Evolutionary conservation across 2,888 invertebrate species (phyloP).

Genomic region (Rhyacophila evoluta): DNA sequence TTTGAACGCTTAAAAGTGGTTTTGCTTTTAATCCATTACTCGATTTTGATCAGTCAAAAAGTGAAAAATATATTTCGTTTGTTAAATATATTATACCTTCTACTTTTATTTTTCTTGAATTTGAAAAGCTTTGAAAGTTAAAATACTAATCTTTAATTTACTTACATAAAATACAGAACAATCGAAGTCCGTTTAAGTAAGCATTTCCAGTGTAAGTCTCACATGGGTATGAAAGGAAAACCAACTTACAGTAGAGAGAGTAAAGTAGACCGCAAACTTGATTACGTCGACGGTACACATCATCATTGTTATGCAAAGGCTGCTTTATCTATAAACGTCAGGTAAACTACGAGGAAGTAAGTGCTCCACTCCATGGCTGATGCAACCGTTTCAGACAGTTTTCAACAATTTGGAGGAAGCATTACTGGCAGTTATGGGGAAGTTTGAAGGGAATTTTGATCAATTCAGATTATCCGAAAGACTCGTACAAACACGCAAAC

Average conservation of each 20-base stretch:
- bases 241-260: neutral
- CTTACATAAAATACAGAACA: neutral
- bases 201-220: neutral
- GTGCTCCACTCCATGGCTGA: constrained; percentile 3
- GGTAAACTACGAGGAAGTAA: constrained; percentile 32
- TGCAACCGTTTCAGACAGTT: constrained; percentile 27
- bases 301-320: constrained; percentile 44
- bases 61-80: no score
- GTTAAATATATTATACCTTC: no score
- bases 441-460: constrained; percentile 26
- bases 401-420: constrained; percentile 29
- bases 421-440: neutral
- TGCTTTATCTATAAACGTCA: constrained; percentile 42
- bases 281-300: constrained; percentile 27
- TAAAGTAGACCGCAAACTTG: constrained; percentile 28
- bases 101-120: no score
- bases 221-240: neutral
- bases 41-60: no score
- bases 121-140: no score
- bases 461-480: neutral
- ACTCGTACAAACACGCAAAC: neutral
- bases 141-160: no score
- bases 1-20: no score
- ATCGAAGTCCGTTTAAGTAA: neutral
- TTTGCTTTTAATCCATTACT: no score